phyloP scores from a whole-genome alignment of 1,140 invertebrate species.

The Aphaenogaster rudis region DNA sequence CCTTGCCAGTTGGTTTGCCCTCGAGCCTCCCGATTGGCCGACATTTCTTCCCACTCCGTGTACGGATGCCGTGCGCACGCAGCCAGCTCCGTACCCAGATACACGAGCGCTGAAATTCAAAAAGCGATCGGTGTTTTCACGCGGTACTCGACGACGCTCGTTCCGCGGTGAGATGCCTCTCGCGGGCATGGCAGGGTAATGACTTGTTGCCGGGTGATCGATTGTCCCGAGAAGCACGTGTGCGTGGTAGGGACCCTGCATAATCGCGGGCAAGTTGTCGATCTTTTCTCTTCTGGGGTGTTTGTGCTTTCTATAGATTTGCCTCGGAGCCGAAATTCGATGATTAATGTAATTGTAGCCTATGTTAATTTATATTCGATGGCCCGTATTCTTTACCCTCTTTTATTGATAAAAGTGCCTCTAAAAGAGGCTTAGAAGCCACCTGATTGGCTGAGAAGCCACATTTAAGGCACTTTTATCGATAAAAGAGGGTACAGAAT shows the following conservation, averaged over 20 bases:
- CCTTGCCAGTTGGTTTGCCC: conserved; percentile 47
- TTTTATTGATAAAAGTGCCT: too few relatives aligned
- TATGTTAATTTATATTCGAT: background rate
- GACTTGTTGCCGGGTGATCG: conserved; percentile 48
- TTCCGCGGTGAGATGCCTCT: conserved; percentile 18
- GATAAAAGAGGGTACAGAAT: too few relatives aligned
- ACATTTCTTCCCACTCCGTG: conserved; percentile 10
- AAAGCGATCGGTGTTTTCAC: conserved; percentile 47
- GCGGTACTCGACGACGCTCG: conserved; percentile 7
- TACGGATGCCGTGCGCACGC: conserved; percentile 14
- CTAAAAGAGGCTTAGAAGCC: too few relatives aligned
- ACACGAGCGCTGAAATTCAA: conserved; percentile 60
- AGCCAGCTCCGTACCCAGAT: conserved; percentile 70
- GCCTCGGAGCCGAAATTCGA: background rate
- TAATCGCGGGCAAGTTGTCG: background rate
- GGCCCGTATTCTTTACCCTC: too few relatives aligned
- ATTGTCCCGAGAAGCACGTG: conserved; percentile 41
- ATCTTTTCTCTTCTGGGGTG: background rate
- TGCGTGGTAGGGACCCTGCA: background rate
- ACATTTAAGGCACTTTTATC: too few relatives aligned
- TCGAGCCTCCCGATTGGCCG: conserved; percentile 66
- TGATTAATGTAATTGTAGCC: background rate
- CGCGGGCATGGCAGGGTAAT: background rate
- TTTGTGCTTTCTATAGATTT: conserved; percentile 9
- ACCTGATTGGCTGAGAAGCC: too few relatives aligned